These are phyloP conservation scores for Brachionus manjavacas DNA, from an alignment of 1,140 invertebrate genomes.

Conservation along the genomic window DNA sequence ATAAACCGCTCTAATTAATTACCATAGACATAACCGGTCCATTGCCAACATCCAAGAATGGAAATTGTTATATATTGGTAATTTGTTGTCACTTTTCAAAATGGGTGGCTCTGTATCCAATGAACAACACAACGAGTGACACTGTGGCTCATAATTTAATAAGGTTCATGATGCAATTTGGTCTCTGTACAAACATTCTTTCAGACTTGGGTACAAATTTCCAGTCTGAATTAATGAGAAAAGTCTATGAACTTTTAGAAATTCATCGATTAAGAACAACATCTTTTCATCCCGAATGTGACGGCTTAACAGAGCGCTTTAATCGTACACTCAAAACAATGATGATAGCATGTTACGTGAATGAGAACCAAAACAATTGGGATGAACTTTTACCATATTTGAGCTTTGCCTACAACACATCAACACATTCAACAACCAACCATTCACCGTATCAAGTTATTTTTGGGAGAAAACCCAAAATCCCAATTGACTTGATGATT, in stretches of 20 bases:
- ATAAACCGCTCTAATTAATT: background rate
- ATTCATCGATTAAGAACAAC: slow-evolving; percentile 45
- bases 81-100: no score
- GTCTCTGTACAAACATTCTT: no score
- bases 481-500: no score
- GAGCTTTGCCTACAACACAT: no score
- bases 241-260: background rate
- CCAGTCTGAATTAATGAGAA: slow-evolving; percentile 28
- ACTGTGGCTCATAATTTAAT: no score
- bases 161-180: no score
- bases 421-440: no score
- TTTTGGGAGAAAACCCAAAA: no score
- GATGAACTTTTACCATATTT: background rate
- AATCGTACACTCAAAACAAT: slow-evolving; percentile 45
- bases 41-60: background rate
- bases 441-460: no score
- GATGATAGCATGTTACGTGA: background rate
- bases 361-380: background rate
- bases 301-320: slow-evolving; percentile 49
- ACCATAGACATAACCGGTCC: background rate
- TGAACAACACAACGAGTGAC: no score
- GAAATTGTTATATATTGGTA: background rate
- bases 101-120: no score
- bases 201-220: background rate
- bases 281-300: slow-evolving; percentile 48